phyloP scores from a whole-genome alignment of 2,797 vertebrate genomes.

The Orestias chungarensis region DNA sequence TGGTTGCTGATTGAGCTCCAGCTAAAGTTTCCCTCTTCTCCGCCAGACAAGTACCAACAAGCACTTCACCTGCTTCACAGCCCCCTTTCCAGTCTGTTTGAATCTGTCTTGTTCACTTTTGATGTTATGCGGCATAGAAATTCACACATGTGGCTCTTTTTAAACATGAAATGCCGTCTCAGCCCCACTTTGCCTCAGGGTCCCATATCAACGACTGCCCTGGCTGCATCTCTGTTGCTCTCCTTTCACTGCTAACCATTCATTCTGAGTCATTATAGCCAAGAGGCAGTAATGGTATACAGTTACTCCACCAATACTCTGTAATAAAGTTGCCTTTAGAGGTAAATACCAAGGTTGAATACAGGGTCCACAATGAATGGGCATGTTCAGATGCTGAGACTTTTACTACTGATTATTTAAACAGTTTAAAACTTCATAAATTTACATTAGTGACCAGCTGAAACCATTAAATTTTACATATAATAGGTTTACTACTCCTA shows the following conservation, averaged over 20 bases:
- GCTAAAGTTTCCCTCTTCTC: constrained; percentile 61
- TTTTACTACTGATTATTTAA: constrained; percentile 26
- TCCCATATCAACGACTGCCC: constrained; percentile 53
- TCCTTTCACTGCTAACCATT: constrained; percentile 70
- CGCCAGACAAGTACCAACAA: constrained; percentile 66
- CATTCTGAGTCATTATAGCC: constrained; percentile 78
- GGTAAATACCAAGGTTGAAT: constrained; percentile 56
- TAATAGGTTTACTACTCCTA: constrained; percentile 56
- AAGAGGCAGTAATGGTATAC: constrained; percentile 75
- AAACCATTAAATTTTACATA: constrained; percentile 8
- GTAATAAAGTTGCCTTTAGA: constrained; percentile 76
- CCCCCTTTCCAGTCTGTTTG: constrained; percentile 16
- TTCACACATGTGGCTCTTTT: constrained; percentile 32
- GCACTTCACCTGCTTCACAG: constrained; percentile 41
- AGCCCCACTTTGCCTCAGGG: constrained; percentile 20
- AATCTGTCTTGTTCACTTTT: constrained; percentile 20
- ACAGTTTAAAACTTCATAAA: constrained; percentile 40
- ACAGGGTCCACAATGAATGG: constrained; percentile 37
- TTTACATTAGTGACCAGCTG: constrained; percentile 5
- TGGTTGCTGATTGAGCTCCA: constrained; percentile 62
- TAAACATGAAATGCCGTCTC: constrained; percentile 37
- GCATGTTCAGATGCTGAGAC: constrained; percentile 31
- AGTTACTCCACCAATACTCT: constrained; percentile 72
- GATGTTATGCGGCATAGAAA: constrained; percentile 31
- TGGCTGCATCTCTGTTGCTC: constrained; percentile 39